Conservation (phyloP, 2,797 vertebrate species). For the Microhierax caerulescens region DNA sequence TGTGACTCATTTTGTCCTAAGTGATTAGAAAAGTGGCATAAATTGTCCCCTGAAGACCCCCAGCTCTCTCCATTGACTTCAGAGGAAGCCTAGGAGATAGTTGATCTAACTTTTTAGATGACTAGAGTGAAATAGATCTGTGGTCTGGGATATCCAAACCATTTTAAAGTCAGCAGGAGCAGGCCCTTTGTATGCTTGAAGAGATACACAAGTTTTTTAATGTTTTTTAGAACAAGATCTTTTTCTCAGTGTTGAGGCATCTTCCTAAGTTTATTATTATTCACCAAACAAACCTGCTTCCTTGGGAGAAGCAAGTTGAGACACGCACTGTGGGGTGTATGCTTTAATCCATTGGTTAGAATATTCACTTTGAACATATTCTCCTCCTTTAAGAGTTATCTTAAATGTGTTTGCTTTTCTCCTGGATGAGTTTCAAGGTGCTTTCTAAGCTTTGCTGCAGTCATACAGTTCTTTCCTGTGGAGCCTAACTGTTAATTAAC, state of each 20-base stretch:
- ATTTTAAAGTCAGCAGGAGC: background rate
- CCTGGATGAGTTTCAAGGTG: background rate
- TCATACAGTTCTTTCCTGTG: background rate
- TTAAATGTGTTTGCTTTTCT: background rate
- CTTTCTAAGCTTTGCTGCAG: background rate
- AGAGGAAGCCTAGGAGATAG: background rate
- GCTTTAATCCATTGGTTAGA: background rate
- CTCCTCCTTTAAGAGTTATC: background rate
- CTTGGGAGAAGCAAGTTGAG: background rate
- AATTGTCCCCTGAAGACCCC: background rate
- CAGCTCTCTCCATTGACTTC: background rate
- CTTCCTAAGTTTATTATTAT: background rate
- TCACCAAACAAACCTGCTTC: background rate
- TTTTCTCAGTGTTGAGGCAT: background rate
- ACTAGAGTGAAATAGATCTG: background rate
- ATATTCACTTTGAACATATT: conserved; percentile 1
- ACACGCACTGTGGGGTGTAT: background rate
- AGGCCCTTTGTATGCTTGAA: background rate
- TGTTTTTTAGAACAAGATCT: background rate
- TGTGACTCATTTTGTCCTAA: conserved; percentile 18
- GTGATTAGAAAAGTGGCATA: background rate
- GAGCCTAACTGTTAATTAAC: background rate
- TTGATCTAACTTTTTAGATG: background rate
- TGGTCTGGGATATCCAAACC: background rate
- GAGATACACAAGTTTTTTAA: background rate